A percentile compares a stretch with the other conserved stretches of the same genome.
These are phyloP conservation scores for Epistrophe eligans DNA, from an alignment of 2,888 invertebrate species.

Conservation along the genomic window DNA sequence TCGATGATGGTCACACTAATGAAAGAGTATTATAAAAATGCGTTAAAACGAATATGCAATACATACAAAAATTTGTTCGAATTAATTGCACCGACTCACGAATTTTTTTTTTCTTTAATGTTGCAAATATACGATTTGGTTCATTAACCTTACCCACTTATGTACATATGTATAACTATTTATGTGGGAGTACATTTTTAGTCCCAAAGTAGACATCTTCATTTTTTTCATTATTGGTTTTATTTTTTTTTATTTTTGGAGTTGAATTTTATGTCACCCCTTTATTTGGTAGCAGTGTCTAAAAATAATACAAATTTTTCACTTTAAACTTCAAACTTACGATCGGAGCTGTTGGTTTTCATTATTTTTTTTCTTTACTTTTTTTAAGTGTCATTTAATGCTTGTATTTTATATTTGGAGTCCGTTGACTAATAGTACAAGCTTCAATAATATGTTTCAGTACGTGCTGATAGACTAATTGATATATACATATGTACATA, in stretches of 20 bases:
- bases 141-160: constrained; percentile 21
- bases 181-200: constrained; percentile 17
- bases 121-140: constrained; percentile 27
- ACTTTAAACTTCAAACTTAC: not conserved
- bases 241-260: not conserved
- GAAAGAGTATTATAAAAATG: constrained; percentile 22
- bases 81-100: constrained; percentile 16
- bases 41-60: constrained; percentile 19
- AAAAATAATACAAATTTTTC: constrained; percentile 11
- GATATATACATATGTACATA: not conserved
- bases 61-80: not conserved
- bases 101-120: constrained; percentile 5
- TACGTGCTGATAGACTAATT: constrained; percentile 30
- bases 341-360: not conserved
- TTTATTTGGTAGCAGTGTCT: constrained; percentile 17
- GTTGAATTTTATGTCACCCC: constrained; percentile 16
- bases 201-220: not conserved
- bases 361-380: not conserved
- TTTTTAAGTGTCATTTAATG: constrained; percentile 5
- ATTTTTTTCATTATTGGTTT: not conserved
- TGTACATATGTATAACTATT: not conserved
- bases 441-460: constrained; percentile 7
- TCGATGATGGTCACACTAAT: constrained; percentile 27
- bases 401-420: constrained; percentile 16
- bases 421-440: constrained; percentile 7